These are phyloP conservation scores for Varanus salvator DNA, from an alignment of 2,113 vertebrate genomes.

Conservation along the genomic window DNA sequence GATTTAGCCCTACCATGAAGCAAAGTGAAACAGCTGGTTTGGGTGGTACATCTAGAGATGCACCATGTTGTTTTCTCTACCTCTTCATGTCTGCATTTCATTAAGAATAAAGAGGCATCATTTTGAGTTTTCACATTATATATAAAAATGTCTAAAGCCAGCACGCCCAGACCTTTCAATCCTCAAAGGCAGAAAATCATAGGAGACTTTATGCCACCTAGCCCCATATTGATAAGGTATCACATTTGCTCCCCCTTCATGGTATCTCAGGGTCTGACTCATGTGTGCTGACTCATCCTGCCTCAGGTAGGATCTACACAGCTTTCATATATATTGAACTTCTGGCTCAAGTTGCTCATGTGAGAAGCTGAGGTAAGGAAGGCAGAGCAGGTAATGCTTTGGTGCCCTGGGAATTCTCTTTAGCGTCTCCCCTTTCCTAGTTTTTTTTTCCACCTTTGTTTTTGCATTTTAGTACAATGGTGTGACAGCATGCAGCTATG, in stretches of 20 bases:
- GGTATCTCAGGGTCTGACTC: background rate
- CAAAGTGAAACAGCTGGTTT: background rate
- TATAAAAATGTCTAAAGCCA: background rate
- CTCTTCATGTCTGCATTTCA: background rate
- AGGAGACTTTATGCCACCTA: background rate
- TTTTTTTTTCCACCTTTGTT: background rate
- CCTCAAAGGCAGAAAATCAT: background rate
- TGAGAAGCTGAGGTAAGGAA: background rate
- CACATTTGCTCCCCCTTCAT: background rate
- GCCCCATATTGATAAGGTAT: background rate
- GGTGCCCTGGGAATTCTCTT: background rate
- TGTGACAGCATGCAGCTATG: conserved; percentile 58
- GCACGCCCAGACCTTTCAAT: background rate
- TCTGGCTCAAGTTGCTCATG: background rate
- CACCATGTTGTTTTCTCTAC: background rate
- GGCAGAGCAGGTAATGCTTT: background rate
- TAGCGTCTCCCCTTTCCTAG: no score
- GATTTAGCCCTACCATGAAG: background rate
- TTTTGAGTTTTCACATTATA: background rate
- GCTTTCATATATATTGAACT: no score
- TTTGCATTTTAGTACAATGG: background rate
- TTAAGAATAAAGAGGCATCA: background rate
- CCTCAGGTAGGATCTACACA: background rate
- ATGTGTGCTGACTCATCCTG: no score
- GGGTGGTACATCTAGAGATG: no score